phyloP scores from a whole-genome alignment of 1,140 invertebrate genomes.

The Zaprionus kolodkinae region DNA sequence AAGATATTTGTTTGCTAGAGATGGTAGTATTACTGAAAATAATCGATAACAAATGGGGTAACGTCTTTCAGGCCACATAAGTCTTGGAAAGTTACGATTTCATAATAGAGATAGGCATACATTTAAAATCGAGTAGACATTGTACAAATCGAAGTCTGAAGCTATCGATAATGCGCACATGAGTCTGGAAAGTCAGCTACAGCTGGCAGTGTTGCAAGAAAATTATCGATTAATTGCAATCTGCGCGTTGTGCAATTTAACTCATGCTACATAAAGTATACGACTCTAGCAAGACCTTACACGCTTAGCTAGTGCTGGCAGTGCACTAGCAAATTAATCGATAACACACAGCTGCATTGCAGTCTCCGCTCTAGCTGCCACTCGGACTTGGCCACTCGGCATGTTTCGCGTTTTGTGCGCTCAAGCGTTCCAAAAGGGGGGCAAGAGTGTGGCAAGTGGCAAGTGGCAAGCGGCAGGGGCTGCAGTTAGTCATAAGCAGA shows the following conservation, averaged over 20 bases:
- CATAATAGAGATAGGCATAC: too few relatives aligned
- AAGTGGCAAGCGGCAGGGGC: conserved; percentile 8
- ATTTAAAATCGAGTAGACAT: too few relatives aligned
- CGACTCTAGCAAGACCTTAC: background rate
- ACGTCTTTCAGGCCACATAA: too few relatives aligned
- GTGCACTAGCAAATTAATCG: background rate
- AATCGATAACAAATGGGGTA: background rate
- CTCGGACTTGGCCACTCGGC: conserved; percentile 9
- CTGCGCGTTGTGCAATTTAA: too few relatives aligned
- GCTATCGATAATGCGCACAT: too few relatives aligned
- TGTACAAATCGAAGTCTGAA: too few relatives aligned
- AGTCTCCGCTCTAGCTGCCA: conserved; percentile 9
- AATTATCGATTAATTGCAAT: background rate
- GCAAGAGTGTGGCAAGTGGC: conserved; percentile 2
- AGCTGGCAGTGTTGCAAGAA: too few relatives aligned
- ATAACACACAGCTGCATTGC: background rate
- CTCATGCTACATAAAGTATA: too few relatives aligned
- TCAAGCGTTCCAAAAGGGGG: conserved; percentile 67
- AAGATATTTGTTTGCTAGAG: background rate
- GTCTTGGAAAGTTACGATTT: too few relatives aligned
- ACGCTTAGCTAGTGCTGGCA: background rate
- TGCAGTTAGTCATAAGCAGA: conserved; percentile 65
- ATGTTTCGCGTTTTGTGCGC: conserved; percentile 53
- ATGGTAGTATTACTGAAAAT: background rate
- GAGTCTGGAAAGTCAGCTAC: too few relatives aligned